Base-by-base conservation (phyloP, 1,140 invertebrate species). In the Diorhabda elongata region DNA sequence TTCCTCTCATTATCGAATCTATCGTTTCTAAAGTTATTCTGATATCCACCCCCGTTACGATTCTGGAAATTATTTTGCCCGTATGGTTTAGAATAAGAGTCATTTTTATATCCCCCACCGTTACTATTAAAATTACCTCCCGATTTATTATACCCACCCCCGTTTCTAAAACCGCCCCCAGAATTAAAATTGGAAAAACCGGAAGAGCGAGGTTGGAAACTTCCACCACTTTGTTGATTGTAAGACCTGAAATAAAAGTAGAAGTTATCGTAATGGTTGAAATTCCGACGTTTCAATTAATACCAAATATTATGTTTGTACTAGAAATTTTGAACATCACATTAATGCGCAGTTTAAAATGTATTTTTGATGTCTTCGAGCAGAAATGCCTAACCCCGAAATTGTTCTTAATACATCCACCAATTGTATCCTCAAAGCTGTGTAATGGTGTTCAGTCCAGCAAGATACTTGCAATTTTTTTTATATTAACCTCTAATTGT, bases 11-110 rank as follows among this genome's bases (percentile, higher is more conserved):
- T 81, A 97, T 96, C 9, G 92, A 91, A 67, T 88, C 86, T 26
- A 97, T 81, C 61, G 86, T 87, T 70, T 87, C 84, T 42, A 91
- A 90, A 93, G 8, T 11, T 62, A n/a, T 62, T 62, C 9, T 44
- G 7, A 47, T 62, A 62, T 11, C 61, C 61, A 4, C 63, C 62
- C 11, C 62, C 63, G 2, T 57, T 57, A 26, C 42, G 61, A 63
- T 63, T 63, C n/a, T 63, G 42, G 61, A n/a, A 63, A 63, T 44
- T 45, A n/a, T 52, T 52, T 8, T 52, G 6, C 47, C 47, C 47
- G 47, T 8, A 52, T 26, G 26, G 26, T 26, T 26, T 26, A 26
- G 26, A 26, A 26, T 26, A 26, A 2, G 47, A 52, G 2, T 52
- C 8, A 9, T 52, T 52, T 8, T 52, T 52, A 52, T 8, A 52